Conservation (phyloP, 1,140 invertebrate genomes). For the Zaprionus ornatus region DNA sequence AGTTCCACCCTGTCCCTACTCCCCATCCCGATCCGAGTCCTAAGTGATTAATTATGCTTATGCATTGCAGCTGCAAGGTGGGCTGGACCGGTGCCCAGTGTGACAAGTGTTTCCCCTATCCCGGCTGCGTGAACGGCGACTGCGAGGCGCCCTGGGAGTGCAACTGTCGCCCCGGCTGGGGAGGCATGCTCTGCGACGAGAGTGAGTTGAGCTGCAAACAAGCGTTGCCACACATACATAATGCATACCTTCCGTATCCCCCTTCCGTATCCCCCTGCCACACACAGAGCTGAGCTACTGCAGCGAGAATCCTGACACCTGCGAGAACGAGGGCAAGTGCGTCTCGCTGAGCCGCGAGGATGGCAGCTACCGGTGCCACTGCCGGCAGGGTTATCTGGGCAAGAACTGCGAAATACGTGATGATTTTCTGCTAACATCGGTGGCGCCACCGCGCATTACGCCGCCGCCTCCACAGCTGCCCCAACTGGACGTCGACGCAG, state of each 20-base stretch:
- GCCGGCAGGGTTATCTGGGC: constrained; percentile 86
- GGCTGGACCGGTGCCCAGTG: constrained; percentile 94
- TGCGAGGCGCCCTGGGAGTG: constrained; percentile 96
- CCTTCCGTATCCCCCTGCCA: background rate
- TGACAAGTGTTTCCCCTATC: constrained; percentile 92
- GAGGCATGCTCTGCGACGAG: constrained; percentile 94
- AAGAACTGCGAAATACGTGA: constrained; percentile 86
- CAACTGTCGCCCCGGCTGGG: constrained; percentile 92
- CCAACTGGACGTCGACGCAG: constrained; percentile 22
- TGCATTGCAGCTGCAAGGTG: constrained; percentile 89
- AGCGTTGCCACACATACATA: background rate
- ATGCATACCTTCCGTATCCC: background rate
- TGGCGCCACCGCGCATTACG: constrained; percentile 83
- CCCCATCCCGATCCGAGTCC: background rate
- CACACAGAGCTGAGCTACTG: constrained; percentile 91
- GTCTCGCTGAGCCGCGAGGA: constrained; percentile 90
- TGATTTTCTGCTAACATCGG: constrained; percentile 81
- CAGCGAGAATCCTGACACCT: constrained; percentile 88
- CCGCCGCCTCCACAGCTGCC: constrained; percentile 44
- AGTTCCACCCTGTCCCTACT: too few relatives aligned
- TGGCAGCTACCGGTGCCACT: constrained; percentile 89
- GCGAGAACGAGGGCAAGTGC: constrained; percentile 92
- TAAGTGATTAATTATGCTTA: background rate
- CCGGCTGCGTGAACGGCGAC: constrained; percentile 92
- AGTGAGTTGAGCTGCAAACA: constrained; percentile 81